Percentiles rank a stretch among this genome's conserved stretches.
phyloP scores from a whole-genome alignment of 2,113 vertebrate species.

The Scopus umbretta region DNA sequence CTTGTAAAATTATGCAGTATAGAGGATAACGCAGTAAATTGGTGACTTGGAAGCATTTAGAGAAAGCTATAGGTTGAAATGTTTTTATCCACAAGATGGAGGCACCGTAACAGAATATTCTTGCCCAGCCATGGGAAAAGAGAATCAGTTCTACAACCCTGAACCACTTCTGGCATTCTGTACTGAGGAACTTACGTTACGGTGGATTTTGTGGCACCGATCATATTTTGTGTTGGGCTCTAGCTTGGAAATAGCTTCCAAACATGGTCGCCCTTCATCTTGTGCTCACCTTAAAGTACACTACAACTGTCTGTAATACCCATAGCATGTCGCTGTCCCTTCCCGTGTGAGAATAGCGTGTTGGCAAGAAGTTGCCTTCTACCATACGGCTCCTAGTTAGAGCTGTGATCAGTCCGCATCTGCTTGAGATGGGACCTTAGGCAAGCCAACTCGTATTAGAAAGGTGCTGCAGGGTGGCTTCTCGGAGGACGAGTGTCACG shows the following conservation, averaged over 20 bases:
- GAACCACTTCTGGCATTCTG: not conserved
- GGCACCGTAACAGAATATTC: not conserved
- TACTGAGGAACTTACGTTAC: not conserved
- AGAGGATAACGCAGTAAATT: not conserved
- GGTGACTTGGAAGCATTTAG: not conserved
- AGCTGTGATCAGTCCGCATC: fast-evolving
- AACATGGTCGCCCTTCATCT: not conserved
- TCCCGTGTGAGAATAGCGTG: not conserved
- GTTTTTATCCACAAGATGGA: not conserved
- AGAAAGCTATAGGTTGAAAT: not conserved
- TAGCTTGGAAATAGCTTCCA: not conserved
- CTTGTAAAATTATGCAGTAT: not conserved
- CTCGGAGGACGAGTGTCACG: fast-evolving
- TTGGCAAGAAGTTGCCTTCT: not conserved
- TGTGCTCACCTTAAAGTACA: not conserved
- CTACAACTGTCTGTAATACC: not conserved
- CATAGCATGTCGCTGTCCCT: not conserved
- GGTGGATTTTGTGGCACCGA: not conserved
- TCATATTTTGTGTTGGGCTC: not conserved
- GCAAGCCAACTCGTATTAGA: not conserved
- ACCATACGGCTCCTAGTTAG: not conserved
- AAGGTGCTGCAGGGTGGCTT: not conserved
- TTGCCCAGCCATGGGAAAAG: not conserved
- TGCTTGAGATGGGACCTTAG: not conserved
- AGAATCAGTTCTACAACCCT: not conserved